Base-by-base conservation (phyloP, 2,797 vertebrate species). In the Babyrousa celebensis region DNA sequence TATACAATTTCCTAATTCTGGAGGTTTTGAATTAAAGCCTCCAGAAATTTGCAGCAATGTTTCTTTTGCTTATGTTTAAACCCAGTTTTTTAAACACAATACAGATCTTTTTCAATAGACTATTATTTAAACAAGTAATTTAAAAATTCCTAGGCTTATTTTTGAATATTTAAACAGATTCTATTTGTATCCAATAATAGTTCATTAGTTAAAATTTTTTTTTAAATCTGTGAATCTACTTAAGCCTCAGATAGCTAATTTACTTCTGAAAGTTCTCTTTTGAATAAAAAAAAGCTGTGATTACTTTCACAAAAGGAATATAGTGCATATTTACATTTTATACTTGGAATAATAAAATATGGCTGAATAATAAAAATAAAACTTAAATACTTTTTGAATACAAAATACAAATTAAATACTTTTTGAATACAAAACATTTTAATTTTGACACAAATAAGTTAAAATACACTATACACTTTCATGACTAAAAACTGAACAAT, bases 21-120 rank as follows among this genome's bases (percentile, higher is more conserved):
- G 3, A 79, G 18, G 0, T 58, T 65, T 27, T 93, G 68, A 85
- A 79, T 82, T 71, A 86, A 90, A 79, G 1, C 6, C 14, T 71
- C 21, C 0, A 52, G 0, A 85, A 74, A 48, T 79, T 56, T 91
- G 12, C 27, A 62, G 3, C 63, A 10, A 89, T 36, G 4, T n/a
- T 75, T 74, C 48, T 77, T 92, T 78, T 79, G 8, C 32, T 62
- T 79, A 88, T 78, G 12, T 88, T 89, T 72, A 82, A 82, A 52
- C 71, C 3, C 27, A 72, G 32, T 63, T 40, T 85, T 94, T 67
- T 25, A 90, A 75, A 20, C 16, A 15, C 29, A 92, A 1, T 79
- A 52, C 8, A 32, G 1, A 3, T 71, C 2, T 79, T 80, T 52
- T 77, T 23, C 52, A 87, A 18, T 54, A 87, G 8, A 43, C 14